Evolutionary conservation across 2,113 vertebrate genomes (phyloP).

Genomic region (Gallinago jamesoni): DNA sequence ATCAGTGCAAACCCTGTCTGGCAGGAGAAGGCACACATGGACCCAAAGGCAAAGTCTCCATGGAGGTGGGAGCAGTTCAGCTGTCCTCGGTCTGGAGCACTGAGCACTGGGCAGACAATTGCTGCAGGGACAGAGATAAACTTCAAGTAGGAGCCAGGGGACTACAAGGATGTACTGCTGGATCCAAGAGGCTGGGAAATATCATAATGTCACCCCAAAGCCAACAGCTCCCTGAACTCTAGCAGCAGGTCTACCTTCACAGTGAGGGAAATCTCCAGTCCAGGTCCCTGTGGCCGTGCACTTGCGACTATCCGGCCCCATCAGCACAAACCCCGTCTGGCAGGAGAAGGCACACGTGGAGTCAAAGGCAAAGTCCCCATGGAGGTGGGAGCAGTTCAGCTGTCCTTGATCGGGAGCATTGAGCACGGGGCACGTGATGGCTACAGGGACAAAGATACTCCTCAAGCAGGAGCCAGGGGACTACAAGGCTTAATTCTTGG

Average conservation of each 20-base stretch:
- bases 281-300: slow-evolving; percentile 73
- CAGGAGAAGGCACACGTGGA: slow-evolving; percentile 78
- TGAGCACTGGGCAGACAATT: slow-evolving; percentile 30
- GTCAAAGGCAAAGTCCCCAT: slow-evolving; percentile 56
- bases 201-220: neutral
- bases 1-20: neutral
- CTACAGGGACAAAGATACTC: neutral
- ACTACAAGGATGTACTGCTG: neutral
- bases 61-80: slow-evolving; percentile 72
- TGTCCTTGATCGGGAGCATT: neutral
- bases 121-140: neutral
- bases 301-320: slow-evolving; percentile 18
- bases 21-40: slow-evolving; percentile 75
- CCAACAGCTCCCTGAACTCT: neutral
- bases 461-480: neutral
- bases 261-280: slow-evolving; percentile 27
- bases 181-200: neutral
- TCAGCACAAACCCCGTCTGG: slow-evolving; percentile 59
- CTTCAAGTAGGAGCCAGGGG: neutral
- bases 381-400: slow-evolving; percentile 72
- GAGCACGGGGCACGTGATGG: slow-evolving; percentile 62
- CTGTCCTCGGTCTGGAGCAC: neutral
- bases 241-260: slow-evolving; percentile 15
- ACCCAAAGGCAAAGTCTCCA: slow-evolving; percentile 52
- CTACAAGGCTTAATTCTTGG: neutral